These are phyloP conservation scores for Rhinolophus sinicus DNA, from an alignment of 2,113 vertebrate species.

Conservation along the genomic window DNA sequence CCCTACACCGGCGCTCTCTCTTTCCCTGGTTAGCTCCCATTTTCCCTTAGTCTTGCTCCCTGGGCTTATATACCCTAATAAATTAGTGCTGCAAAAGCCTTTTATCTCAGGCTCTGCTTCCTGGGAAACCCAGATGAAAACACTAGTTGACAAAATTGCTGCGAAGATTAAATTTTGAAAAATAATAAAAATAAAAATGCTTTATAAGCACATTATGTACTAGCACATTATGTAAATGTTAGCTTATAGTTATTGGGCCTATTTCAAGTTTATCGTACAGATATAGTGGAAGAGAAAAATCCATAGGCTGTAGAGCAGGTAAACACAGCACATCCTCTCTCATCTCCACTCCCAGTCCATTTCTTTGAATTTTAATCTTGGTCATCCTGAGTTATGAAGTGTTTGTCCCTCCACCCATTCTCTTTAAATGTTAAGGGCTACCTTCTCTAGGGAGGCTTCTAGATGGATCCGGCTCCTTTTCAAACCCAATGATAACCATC, in stretches of 20 bases:
- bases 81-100: neutral
- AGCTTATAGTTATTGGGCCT: constrained; percentile 12
- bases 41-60: neutral
- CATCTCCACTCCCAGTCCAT: neutral
- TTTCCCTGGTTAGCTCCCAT: neutral
- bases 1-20: neutral
- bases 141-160: constrained; percentile 15
- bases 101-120: constrained; percentile 20
- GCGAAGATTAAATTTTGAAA: constrained; percentile 27
- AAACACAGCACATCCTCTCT: neutral
- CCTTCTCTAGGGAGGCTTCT: neutral
- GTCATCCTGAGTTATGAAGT: neutral
- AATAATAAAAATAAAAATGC: constrained; percentile 52
- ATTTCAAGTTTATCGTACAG: constrained; percentile 35
- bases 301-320: neutral
- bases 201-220: constrained; percentile 45
- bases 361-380: neutral
- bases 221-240: constrained; percentile 14
- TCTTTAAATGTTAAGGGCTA: neutral
- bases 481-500: neutral
- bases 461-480: neutral
- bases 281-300: neutral
- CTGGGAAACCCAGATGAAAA: constrained; percentile 11
- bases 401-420: neutral
- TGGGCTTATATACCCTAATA: neutral